A percentile compares a stretch with the other conserved stretches of the same genome.
phyloP scores from a whole-genome alignment of 2,888 invertebrate species.

The Pristionchus exspectatus region DNA sequence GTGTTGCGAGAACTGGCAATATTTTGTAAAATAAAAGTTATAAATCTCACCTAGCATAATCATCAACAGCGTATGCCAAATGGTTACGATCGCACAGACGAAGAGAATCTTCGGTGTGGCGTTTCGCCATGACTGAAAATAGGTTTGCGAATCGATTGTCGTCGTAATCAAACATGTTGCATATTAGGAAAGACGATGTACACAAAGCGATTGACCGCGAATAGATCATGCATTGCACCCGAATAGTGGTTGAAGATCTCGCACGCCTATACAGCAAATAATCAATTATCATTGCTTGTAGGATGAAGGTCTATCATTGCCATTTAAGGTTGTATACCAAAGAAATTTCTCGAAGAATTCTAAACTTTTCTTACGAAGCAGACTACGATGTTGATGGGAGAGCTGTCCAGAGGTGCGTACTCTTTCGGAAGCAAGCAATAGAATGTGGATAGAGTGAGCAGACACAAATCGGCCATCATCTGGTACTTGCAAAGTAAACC shows the following conservation, averaged over 20 bases:
- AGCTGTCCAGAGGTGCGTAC: background rate
- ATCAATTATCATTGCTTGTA: too few species aligned
- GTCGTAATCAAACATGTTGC: background rate
- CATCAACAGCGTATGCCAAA: background rate
- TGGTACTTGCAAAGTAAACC: background rate
- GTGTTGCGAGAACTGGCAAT: too few species aligned
- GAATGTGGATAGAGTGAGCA: background rate
- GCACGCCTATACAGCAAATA: too few species aligned
- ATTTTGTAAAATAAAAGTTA: too few species aligned
- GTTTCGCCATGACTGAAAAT: background rate
- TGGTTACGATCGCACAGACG: background rate
- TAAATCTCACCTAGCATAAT: background rate
- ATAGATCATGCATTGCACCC: background rate
- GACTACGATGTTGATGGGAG: background rate
- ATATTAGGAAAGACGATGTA: background rate
- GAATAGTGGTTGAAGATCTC: background rate
- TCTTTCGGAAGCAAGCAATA: background rate
- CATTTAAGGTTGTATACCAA: too few species aligned
- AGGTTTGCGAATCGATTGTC: background rate
- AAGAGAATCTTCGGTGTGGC: background rate
- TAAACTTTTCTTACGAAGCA: background rate
- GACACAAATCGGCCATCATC: background rate
- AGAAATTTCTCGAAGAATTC: too few species aligned
- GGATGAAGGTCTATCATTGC: too few species aligned
- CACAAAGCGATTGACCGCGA: background rate